phyloP scores from a whole-genome alignment of 2,888 invertebrate genomes.

The Papilio gigon region DNA sequence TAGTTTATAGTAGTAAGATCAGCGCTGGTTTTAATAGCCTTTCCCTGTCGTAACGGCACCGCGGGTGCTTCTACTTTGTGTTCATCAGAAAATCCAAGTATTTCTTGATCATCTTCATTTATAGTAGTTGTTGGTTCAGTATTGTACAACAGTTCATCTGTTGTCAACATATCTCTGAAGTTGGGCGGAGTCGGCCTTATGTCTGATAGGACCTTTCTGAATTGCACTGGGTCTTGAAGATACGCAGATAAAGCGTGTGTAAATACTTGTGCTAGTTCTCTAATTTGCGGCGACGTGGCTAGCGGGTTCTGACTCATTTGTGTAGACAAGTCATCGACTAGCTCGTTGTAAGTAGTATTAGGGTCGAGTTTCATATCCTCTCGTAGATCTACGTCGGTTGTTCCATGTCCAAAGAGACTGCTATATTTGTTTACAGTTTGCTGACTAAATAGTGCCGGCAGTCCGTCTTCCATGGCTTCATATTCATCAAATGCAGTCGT shows the following conservation, averaged over 20 bases:
- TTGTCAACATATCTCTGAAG: conserved; percentile 68
- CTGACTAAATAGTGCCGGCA: conserved; percentile 85
- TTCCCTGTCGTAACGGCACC: conserved; percentile 67
- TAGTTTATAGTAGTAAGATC: conserved; percentile 56
- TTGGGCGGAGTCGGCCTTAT: conserved; percentile 91
- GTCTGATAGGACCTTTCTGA: conserved; percentile 88
- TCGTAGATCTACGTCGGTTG: conserved; percentile 64
- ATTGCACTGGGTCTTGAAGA: conserved; percentile 91
- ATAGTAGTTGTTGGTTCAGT: conserved; percentile 83
- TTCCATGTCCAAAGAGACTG: conserved; percentile 67
- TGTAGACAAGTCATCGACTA: conserved; percentile 81
- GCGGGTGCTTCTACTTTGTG: conserved; percentile 61
- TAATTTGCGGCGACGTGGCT: conserved; percentile 84
- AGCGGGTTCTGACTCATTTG: conserved; percentile 85
- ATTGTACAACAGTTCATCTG: conserved; percentile 67
- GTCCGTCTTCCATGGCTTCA: conserved; percentile 74
- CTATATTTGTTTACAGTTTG: conserved; percentile 86
- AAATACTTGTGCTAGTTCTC: conserved; percentile 92
- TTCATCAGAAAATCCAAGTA: conserved; percentile 89
- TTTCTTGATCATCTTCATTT: conserved; percentile 88
- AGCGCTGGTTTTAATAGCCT: conserved; percentile 67
- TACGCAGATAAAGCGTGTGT: conserved; percentile 92
- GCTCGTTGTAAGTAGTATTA: conserved; percentile 72
- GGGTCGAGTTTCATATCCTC: conserved; percentile 73
- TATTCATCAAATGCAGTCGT: conserved; percentile 67